phyloP scores from a whole-genome alignment of 2,888 invertebrate genomes.

The Drosophila mulleri region DNA sequence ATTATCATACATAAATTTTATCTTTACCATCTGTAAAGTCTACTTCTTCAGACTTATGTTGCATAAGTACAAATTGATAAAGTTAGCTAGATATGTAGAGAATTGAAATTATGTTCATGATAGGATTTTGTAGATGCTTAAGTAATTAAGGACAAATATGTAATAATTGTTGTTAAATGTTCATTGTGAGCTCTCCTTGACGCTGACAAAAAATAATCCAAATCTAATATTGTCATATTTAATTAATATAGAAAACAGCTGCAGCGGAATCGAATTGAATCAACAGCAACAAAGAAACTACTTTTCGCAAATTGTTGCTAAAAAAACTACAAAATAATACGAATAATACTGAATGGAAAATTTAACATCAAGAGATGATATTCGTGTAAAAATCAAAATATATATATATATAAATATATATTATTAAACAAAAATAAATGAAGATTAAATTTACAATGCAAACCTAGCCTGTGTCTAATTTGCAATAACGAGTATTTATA shows the following conservation, averaged over 20 bases:
- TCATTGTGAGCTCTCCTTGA: no score
- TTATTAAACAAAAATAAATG: not conserved
- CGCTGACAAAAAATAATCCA: no score
- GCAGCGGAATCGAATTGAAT: not conserved
- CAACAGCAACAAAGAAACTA: not conserved
- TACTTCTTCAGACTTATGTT: conserved; percentile 4
- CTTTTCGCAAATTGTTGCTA: not conserved
- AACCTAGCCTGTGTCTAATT: not conserved
- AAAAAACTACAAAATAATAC: not conserved
- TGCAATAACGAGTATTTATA: not conserved
- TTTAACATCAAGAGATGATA: no score
- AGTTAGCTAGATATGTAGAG: not conserved
- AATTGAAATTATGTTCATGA: not conserved
- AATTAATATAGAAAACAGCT: not conserved
- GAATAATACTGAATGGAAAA: not conserved
- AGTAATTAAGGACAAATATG: no score
- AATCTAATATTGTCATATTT: no score
- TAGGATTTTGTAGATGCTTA: no score
- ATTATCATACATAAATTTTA: conserved; percentile 16
- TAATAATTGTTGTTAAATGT: no score
- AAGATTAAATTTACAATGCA: not conserved
- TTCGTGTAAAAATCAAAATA: no score
- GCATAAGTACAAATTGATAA: not conserved
- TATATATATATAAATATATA: no score
- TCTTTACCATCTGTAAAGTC: conserved; percentile 4